phyloP scores from a whole-genome alignment of 2,797 vertebrate species.

The Cottoperca gobio region DNA sequence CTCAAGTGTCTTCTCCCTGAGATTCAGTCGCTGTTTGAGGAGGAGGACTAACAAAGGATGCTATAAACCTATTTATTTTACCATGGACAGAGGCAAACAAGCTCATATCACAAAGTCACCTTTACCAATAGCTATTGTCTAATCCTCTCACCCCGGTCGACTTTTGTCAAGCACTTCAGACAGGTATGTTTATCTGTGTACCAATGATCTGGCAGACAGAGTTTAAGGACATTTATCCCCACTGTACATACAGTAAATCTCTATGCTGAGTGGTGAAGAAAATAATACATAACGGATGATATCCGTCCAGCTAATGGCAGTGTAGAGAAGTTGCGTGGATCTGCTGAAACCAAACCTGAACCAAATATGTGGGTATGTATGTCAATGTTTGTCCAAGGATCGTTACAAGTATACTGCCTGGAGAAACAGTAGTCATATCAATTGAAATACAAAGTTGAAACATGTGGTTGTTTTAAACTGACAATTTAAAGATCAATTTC shows the following conservation, averaged over 20 bases:
- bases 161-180: slow-evolving; percentile 16
- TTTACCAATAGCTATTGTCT: slow-evolving; percentile 33
- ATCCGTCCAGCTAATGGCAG: not conserved
- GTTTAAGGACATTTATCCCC: slow-evolving; percentile 14
- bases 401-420: not conserved
- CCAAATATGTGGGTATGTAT: not conserved
- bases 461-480: not conserved
- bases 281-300: not conserved
- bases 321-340: not conserved
- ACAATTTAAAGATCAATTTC: not conserved
- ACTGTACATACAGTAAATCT: not conserved
- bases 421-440: not conserved
- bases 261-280: not conserved
- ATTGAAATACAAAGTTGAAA: not conserved
- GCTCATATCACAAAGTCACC: slow-evolving; percentile 34
- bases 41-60: slow-evolving; percentile 35
- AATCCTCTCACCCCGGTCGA: not conserved
- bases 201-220: slow-evolving; percentile 23
- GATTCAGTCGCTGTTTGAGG: slow-evolving; percentile 41
- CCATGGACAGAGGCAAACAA: not conserved
- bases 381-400: not conserved
- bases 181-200: slow-evolving; percentile 19
- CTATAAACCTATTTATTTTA: slow-evolving; percentile 33
- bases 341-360: not conserved
- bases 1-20: slow-evolving; percentile 56